Evolutionary conservation across 2,797 vertebrate species (phyloP).

Genomic region (Tangara arthus): DNA sequence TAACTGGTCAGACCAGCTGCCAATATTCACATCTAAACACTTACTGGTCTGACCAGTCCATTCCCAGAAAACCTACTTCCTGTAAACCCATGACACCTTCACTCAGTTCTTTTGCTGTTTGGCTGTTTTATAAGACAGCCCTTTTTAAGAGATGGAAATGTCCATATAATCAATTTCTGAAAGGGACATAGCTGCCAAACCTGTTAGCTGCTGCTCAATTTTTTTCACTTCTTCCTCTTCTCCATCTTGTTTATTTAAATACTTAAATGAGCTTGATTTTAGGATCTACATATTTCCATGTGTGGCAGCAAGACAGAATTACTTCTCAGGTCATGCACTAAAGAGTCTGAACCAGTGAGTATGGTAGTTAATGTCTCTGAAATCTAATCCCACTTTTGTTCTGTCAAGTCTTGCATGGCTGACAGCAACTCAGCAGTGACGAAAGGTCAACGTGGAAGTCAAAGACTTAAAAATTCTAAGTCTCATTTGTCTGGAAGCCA

Average conservation of each 20-base stretch:
- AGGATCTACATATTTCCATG: not conserved
- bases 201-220: not conserved
- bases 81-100: too few relatives aligned
- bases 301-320: not conserved
- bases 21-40: too few relatives aligned
- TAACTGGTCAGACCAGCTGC: too few relatives aligned
- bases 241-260: conserved; percentile 15
- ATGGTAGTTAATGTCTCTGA: conserved; percentile 13
- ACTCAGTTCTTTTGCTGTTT: not conserved
- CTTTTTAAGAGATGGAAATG: not conserved
- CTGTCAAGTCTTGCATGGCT: conserved; percentile 56
- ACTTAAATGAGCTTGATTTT: conserved; percentile 9
- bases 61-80: too few relatives aligned
- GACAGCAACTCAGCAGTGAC: conserved; percentile 49
- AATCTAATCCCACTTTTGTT: conserved; percentile 49
- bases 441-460: conserved; percentile 46
- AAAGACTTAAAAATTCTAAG: conserved; percentile 23
- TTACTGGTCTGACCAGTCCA: too few relatives aligned
- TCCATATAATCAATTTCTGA: not conserved
- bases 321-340: conserved; percentile 1
- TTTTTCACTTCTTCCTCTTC: not conserved
- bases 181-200: not conserved
- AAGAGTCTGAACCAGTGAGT: not conserved
- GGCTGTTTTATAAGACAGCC: not conserved
- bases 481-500: conserved; percentile 4